Evolutionary conservation across 2,797 vertebrate species (phyloP).

Genomic region (Simalia tracyae): DNA sequence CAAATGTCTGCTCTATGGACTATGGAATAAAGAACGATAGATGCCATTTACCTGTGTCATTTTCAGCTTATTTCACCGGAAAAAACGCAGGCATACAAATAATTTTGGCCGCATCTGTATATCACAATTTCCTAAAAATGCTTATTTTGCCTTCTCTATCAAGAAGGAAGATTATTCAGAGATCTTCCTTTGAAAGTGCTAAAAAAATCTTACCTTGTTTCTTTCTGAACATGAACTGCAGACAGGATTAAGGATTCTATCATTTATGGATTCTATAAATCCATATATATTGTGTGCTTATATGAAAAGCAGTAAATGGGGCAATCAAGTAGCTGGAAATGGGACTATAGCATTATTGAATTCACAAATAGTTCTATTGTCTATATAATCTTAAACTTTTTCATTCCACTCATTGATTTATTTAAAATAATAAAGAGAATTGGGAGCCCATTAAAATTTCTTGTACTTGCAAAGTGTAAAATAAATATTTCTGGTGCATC

Average conservation of each 20-base stretch:
- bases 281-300: background rate
- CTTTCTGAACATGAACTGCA: background rate
- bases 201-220: background rate
- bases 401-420: background rate
- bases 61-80: background rate
- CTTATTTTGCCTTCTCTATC: background rate
- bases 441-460: constrained; percentile 11
- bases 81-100: background rate
- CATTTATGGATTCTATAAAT: no score
- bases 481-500: constrained; percentile 13
- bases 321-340: background rate
- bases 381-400: background rate
- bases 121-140: background rate
- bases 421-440: background rate
- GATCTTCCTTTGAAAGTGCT: background rate
- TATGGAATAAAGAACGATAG: background rate
- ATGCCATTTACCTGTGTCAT: background rate
- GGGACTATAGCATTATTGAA: background rate
- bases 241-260: background rate
- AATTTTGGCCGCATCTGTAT: no score
- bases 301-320: background rate
- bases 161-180: background rate
- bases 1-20: background rate
- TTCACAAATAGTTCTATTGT: background rate
- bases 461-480: constrained; percentile 1